Evolutionary conservation across 1,140 invertebrate species (phyloP).

Genomic region (Ostrea denselamellosa): DNA sequence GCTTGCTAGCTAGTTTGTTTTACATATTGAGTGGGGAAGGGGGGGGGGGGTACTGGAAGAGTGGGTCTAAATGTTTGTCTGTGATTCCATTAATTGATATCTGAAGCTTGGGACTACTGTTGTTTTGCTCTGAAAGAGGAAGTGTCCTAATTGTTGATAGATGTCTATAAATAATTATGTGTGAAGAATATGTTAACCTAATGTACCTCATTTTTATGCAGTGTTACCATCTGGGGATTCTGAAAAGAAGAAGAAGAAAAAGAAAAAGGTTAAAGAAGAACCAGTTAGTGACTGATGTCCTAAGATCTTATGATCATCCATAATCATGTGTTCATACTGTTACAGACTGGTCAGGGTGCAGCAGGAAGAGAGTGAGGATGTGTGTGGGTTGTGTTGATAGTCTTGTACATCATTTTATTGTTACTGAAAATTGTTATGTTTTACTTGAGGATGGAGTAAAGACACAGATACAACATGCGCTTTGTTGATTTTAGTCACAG

Average conservation of each 20-base stretch:
- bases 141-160: too few relatives aligned
- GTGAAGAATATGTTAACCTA: background rate
- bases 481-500: too few relatives aligned
- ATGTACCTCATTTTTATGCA: background rate
- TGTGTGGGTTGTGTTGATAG: background rate
- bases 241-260: slow-evolving; percentile 71
- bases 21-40: too few relatives aligned
- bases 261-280: slow-evolving; percentile 62
- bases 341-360: background rate
- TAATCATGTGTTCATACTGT: slow-evolving; percentile 34
- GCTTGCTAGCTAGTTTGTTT: too few relatives aligned
- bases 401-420: background rate
- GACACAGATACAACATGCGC: background rate
- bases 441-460: background rate
- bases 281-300: slow-evolving; percentile 44
- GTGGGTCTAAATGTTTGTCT: too few relatives aligned
- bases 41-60: too few relatives aligned
- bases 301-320: slow-evolving; percentile 5
- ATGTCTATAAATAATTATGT: background rate
- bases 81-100: too few relatives aligned
- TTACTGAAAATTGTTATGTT: slow-evolving; percentile 3
- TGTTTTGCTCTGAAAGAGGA: too few relatives aligned
- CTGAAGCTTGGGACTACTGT: too few relatives aligned
- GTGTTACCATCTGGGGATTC: slow-evolving; percentile 37
- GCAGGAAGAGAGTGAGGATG: background rate